A percentile compares a stretch with the other conserved stretches of the same genome.
Conservation (phyloP, 2,797 vertebrate species). For the Gallinago stenura region DNA sequence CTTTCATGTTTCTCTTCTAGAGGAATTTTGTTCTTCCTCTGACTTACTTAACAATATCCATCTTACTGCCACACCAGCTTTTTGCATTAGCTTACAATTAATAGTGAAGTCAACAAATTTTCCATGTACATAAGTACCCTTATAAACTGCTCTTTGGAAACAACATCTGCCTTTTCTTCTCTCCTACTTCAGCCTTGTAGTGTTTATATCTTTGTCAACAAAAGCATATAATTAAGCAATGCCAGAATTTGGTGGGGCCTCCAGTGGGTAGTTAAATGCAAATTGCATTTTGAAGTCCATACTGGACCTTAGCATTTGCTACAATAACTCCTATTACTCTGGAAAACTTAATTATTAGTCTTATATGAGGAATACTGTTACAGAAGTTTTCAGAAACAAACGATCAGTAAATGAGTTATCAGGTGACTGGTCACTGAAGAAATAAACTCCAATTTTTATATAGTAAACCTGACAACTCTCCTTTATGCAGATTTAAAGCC, state of each 20-base stretch:
- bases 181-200: not conserved
- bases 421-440: not conserved
- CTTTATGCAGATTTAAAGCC: constrained; percentile 88
- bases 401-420: not conserved
- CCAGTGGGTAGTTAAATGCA: not conserved
- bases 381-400: not conserved
- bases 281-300: not conserved
- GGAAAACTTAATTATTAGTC: not conserved
- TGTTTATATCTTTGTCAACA: not conserved
- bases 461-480: not conserved
- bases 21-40: not conserved
- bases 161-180: not conserved
- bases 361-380: not conserved
- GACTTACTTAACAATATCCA: not conserved
- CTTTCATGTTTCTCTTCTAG: not conserved
- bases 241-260: not conserved
- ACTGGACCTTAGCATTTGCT: not conserved
- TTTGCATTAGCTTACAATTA: not conserved
- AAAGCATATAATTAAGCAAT: not conserved
- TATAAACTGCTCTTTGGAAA: not conserved
- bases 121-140: not conserved
- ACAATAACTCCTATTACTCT: not conserved
- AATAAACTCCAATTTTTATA: not conserved
- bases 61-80: not conserved
- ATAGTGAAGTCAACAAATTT: not conserved